These are phyloP conservation scores for Epicauta chinensis DNA, from an alignment of 1,140 invertebrate genomes.

Conservation along the genomic window DNA sequence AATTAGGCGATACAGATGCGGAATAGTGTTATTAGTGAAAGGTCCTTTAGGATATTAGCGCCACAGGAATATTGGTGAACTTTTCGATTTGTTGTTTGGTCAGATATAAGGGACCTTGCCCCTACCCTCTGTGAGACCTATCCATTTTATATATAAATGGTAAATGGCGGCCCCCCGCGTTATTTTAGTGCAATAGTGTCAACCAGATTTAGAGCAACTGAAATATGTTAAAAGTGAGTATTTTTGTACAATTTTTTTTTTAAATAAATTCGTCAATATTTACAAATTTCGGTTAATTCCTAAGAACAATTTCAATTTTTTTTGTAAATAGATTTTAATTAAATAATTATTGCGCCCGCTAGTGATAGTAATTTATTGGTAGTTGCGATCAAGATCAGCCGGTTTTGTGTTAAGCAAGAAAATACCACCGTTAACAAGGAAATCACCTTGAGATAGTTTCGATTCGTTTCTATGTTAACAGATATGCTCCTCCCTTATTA, in stretches of 20 bases:
- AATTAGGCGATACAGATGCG: too few relatives aligned
- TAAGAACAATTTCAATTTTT: too few relatives aligned
- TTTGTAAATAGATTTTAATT: too few relatives aligned
- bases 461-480: slow-evolving; percentile 8
- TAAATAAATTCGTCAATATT: too few relatives aligned
- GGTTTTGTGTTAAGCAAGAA: background rate
- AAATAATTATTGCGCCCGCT: too few relatives aligned
- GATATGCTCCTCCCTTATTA: slow-evolving; percentile 16
- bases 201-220: background rate
- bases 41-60: too few relatives aligned
- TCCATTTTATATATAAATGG: slow-evolving; percentile 27
- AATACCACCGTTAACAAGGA: slow-evolving; percentile 3
- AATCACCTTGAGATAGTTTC: slow-evolving; percentile 15
- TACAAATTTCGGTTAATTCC: too few relatives aligned
- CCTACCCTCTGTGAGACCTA: slow-evolving; percentile 24
- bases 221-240: slow-evolving; percentile 36
- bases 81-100: too few relatives aligned
- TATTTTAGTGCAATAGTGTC: slow-evolving; percentile 32
- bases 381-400: slow-evolving; percentile 8
- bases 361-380: too few relatives aligned
- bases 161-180: slow-evolving; percentile 32
- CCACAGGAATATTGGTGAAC: slow-evolving; percentile 1
- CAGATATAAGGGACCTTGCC: slow-evolving; percentile 29
- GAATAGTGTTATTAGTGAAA: too few relatives aligned
- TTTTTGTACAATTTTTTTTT: background rate